Base-by-base conservation (phyloP, 2,888 invertebrate species). In the Callosobruchus maculatus region DNA sequence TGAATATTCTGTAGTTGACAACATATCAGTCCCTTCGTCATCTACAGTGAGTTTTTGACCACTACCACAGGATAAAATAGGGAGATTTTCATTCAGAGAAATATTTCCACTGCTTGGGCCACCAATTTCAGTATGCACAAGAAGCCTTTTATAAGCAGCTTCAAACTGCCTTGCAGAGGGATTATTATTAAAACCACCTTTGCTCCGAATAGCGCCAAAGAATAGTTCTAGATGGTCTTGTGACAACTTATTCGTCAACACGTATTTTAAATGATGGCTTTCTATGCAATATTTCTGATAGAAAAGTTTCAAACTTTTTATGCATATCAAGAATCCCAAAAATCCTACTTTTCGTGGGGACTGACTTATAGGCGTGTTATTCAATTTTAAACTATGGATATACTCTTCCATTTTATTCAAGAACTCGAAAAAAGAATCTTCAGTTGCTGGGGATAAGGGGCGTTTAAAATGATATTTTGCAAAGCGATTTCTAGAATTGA, bases 191-290 rank as follows among this genome's bases (percentile, higher is more conserved):
- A 26, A 77, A 2, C 78, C 77, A 67, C 71, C 74, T 68, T 67
- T 75, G 76, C 77, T 74, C 69, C 78, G 70, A 9, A 76, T 70
- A 13, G 75, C 71, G n/a, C n/a, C n/a, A n/a, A n/a, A n/a, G n/a
- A n/a, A n/a, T n/a, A n/a, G n/a, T n/a, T 77, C 75, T 21, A 77
- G 22, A 67, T 77, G 77, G 67, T 78, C 76, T 72, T 77, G 78
- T 3, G 71, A 73, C 9, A 76, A 66, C 66, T 77, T 77, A 67
- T 75, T 76, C 1, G 73, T 67, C 66, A 76, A 66, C 18, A 77
- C 20, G 73, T 74, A 78, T 21, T 73, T 74, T 71, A 76, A 22
- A n/a, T 5, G 31, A 2, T 68, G 49, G 21, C 70, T 70, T 67
- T 66, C 21, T 1, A 26, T 66, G 20, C 71, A 21, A 22, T 68